Conservation (phyloP, 2,113 vertebrate genomes). For the Passer montanus region DNA sequence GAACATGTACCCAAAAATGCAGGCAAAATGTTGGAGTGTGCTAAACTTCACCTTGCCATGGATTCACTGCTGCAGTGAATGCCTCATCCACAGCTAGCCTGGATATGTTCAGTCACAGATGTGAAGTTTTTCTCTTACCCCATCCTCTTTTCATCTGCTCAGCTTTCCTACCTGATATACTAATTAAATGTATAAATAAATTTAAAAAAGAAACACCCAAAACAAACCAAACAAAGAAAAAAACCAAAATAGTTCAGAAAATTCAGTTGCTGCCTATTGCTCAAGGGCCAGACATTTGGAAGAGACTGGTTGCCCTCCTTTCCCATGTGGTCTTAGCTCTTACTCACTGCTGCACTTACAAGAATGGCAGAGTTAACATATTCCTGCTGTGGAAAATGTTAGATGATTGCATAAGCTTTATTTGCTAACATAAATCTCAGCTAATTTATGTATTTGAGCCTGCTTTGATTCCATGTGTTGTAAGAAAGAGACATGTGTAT, state of each 20-base stretch:
- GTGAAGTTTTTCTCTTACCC: not conserved
- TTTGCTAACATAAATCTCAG: not conserved
- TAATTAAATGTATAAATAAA: not conserved
- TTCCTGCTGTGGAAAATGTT: not conserved
- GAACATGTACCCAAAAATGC: not conserved
- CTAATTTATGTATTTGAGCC: not conserved
- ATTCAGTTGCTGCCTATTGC: not conserved
- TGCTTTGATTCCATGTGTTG: not conserved
- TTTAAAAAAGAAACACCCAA: not conserved
- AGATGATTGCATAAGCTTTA: not conserved
- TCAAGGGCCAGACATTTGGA: not conserved
- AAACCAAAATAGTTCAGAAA: not conserved
- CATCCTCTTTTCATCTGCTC: not conserved
- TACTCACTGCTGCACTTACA: not conserved
- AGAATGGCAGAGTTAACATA: not conserved
- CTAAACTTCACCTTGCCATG: not conserved
- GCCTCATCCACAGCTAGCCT: not conserved
- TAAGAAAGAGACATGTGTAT: not conserved
- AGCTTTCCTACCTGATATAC: not conserved
- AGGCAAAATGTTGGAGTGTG: not conserved
- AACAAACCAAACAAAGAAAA: not conserved
- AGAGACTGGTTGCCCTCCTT: not conserved
- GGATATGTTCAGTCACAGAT: not conserved
- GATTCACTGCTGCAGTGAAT: not conserved
- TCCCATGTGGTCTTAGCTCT: not conserved